These are phyloP conservation scores for Trissolcus basalis DNA, from an alignment of 1,140 invertebrate genomes.

Conservation along the genomic window DNA sequence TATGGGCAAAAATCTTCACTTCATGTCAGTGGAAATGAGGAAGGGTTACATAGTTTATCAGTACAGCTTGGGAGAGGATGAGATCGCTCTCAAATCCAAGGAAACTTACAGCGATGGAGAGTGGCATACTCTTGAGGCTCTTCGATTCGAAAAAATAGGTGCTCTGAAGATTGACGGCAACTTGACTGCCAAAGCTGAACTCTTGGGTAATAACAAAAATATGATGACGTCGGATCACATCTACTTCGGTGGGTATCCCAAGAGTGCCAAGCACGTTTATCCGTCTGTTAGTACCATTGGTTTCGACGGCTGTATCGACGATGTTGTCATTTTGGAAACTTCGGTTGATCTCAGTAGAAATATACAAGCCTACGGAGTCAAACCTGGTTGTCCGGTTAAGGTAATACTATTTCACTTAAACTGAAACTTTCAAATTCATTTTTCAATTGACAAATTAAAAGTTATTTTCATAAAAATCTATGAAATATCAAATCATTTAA, in stretches of 20 bases:
- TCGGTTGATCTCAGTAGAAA: slow-evolving; percentile 88
- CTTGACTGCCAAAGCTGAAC: slow-evolving; percentile 68
- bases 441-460: too few species aligned
- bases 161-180: slow-evolving; percentile 82
- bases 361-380: slow-evolving; percentile 86
- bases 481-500: too few species aligned
- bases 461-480: too few species aligned
- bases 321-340: slow-evolving; percentile 84
- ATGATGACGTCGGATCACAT: slow-evolving; percentile 82
- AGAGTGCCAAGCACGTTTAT: slow-evolving; percentile 78
- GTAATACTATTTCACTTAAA: slow-evolving; percentile 77
- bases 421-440: too few species aligned
- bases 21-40: slow-evolving; percentile 89
- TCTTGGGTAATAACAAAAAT: slow-evolving; percentile 64
- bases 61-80: slow-evolving; percentile 82
- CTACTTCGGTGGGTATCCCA: slow-evolving; percentile 92
- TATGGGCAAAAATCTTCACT: slow-evolving; percentile 84
- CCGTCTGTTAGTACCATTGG: slow-evolving; percentile 82
- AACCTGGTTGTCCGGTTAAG: slow-evolving; percentile 89
- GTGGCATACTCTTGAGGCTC: slow-evolving; percentile 87
- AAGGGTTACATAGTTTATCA: slow-evolving; percentile 85
- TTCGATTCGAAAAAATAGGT: slow-evolving; percentile 79
- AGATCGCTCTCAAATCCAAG: slow-evolving; percentile 77
- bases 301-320: slow-evolving; percentile 96
- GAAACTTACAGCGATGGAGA: slow-evolving; percentile 86